These are phyloP conservation scores for Torymus aiolomorphi DNA, from an alignment of 2,888 invertebrate genomes.

Conservation along the genomic window DNA sequence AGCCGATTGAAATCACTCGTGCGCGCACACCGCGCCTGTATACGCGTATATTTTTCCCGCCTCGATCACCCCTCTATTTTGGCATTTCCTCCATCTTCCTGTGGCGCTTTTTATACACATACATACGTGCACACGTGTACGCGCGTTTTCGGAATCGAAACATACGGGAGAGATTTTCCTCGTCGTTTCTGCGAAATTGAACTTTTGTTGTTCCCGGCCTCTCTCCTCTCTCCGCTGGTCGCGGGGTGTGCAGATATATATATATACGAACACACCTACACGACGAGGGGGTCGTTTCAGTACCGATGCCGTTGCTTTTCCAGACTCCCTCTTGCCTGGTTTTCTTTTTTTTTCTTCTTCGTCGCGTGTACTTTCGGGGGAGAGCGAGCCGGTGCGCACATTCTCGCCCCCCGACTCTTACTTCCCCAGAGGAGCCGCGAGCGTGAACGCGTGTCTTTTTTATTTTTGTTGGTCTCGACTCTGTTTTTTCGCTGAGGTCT, in stretches of 20 bases:
- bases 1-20: slow-evolving; percentile 49
- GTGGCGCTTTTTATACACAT: slow-evolving; percentile 6
- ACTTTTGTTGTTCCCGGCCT: slow-evolving; percentile 67
- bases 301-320: slow-evolving; percentile 26
- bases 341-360: too few relatives aligned
- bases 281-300: slow-evolving; percentile 14
- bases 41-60: slow-evolving; percentile 26
- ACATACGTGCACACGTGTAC: background rate
- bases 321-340: background rate
- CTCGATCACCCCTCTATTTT: slow-evolving; percentile 42
- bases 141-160: slow-evolving; percentile 56
- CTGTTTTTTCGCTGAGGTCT: background rate
- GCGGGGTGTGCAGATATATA: background rate
- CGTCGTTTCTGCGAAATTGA: slow-evolving; percentile 71
- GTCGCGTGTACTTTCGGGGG: too few relatives aligned
- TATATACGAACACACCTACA: slow-evolving; percentile 28
- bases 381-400: too few relatives aligned
- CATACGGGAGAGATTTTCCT: slow-evolving; percentile 62
- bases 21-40: background rate
- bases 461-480: slow-evolving; percentile 9
- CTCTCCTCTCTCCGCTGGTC: slow-evolving; percentile 44
- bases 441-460: background rate
- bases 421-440: background rate
- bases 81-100: slow-evolving; percentile 33
- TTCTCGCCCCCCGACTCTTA: background rate